Percentiles rank a stretch among this genome's conserved stretches.
Conservation (phyloP, 2,113 vertebrate genomes). For the Esox niger region DNA sequence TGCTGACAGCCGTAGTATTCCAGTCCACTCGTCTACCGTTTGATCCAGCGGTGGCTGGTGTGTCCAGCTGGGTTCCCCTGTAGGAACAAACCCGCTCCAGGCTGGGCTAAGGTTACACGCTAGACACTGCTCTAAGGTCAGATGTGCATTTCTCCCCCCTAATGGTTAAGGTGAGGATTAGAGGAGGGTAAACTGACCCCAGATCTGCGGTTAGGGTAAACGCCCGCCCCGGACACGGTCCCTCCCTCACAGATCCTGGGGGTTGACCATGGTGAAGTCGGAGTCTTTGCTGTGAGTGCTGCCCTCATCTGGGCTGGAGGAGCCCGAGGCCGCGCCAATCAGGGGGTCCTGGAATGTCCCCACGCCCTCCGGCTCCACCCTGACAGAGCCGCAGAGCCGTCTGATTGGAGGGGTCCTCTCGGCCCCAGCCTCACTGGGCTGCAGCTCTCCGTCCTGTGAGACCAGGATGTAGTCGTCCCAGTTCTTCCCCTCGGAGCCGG, state of each 20-base stretch:
- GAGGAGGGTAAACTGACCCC: not conserved
- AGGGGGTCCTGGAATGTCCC: slow-evolving; percentile 87
- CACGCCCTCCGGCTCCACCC: slow-evolving; percentile 65
- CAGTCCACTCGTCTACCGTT: slow-evolving; percentile 60
- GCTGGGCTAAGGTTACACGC: slow-evolving; percentile 7
- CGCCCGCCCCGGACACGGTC: slow-evolving; percentile 3
- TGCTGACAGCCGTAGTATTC: slow-evolving; percentile 21
- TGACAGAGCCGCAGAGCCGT: slow-evolving; percentile 46
- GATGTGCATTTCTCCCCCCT: slow-evolving; percentile 1
- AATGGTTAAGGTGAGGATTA: not conserved
- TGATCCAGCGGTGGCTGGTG: slow-evolving; percentile 24
- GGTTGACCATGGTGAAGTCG: slow-evolving; percentile 96
- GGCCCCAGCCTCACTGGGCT: slow-evolving; percentile 30
- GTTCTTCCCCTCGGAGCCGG: slow-evolving; percentile 67
- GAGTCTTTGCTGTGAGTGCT: slow-evolving; percentile 97
- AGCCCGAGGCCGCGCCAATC: slow-evolving; percentile 76
- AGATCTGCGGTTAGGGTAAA: not conserved
- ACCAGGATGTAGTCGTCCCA: slow-evolving; percentile 91
- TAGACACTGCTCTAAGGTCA: slow-evolving; percentile 15
- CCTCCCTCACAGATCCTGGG: slow-evolving; percentile 81
- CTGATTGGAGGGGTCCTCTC: slow-evolving; percentile 47
- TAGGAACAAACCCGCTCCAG: not conserved
- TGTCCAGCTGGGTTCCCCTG: not conserved
- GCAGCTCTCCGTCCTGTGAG: slow-evolving; percentile 79
- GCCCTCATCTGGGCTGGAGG: slow-evolving; percentile 91